phyloP scores from a whole-genome alignment of 2,888 invertebrate species.

The Papilio gigon region DNA sequence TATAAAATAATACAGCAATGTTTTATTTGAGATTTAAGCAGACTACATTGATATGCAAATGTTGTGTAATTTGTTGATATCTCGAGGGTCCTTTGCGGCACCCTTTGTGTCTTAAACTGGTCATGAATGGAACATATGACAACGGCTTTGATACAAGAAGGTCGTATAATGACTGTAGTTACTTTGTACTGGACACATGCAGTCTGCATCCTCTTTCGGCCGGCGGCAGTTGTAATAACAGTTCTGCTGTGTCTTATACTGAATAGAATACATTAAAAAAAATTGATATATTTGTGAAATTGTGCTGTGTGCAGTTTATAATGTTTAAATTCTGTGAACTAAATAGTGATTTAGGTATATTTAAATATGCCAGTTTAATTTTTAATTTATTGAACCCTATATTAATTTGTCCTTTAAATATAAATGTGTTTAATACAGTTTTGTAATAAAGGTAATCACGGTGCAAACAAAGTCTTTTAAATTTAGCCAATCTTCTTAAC shows the following conservation, averaged over 20 bases:
- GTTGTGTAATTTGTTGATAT: conserved; percentile 80
- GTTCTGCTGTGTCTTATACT: conserved; percentile 52
- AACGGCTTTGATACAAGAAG: conserved; percentile 67
- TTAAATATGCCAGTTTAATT: neutral
- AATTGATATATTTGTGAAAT: conserved; percentile 38
- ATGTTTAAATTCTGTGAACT: neutral
- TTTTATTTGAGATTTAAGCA: conserved; percentile 61
- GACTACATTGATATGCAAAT: conserved; percentile 75
- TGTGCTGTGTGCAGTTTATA: neutral
- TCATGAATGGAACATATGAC: conserved; percentile 76
- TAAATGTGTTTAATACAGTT: neutral
- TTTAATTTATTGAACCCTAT: too few species aligned
- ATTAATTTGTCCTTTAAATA: neutral
- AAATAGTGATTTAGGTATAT: neutral
- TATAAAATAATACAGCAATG: conserved; percentile 70
- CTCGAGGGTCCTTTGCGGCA: conserved; percentile 80
- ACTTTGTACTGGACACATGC: conserved; percentile 65
- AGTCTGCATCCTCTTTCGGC: conserved; percentile 64
- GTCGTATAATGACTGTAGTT: conserved; percentile 57
- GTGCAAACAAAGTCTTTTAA: neutral
- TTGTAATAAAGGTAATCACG: neutral
- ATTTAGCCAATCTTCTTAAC: neutral
- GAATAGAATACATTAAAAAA: conserved; percentile 48
- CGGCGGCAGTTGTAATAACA: conserved; percentile 72
- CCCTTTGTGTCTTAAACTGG: conserved; percentile 74